Conservation (phyloP, 2,113 vertebrate species). For the Nesoenas mayeri region DNA sequence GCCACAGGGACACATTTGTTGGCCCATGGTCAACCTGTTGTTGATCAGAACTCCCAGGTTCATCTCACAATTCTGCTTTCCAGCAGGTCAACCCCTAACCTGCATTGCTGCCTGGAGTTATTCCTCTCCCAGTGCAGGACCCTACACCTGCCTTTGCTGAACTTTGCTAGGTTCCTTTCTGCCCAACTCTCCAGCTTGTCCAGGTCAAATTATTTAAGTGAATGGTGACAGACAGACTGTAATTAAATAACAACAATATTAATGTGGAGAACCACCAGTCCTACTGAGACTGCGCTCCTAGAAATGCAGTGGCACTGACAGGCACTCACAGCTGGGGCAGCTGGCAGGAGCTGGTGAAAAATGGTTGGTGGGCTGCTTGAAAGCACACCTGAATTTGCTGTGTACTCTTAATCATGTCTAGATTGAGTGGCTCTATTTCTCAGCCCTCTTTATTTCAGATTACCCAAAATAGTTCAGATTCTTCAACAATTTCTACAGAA, state of each 20-base stretch:
- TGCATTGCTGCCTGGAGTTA: no score
- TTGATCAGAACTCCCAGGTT: no score
- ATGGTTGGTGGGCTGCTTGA: rapidly evolving
- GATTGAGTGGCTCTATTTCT: neutral
- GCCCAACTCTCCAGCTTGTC: no score
- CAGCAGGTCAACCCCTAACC: no score
- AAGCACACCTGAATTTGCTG: neutral
- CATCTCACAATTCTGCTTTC: no score
- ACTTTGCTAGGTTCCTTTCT: no score
- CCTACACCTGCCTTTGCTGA: no score
- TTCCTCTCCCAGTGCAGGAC: no score
- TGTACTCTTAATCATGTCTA: neutral
- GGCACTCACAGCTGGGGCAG: neutral
- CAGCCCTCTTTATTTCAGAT: neutral
- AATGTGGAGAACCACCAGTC: neutral
- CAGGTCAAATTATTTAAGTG: neutral
- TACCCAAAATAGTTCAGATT: neutral
- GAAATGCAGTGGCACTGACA: neutral
- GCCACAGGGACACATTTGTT: no score
- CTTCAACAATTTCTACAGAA: neutral
- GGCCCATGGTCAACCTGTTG: no score
- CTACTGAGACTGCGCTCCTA: neutral
- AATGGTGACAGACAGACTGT: neutral
- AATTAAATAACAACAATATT: neutral
- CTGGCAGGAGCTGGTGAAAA: rapidly evolving